Percentiles rank a stretch among this genome's conserved stretches.
Evolutionary conservation across 1,140 invertebrate genomes (phyloP).

Genomic region (Nasonia vitripennis): DNA sequence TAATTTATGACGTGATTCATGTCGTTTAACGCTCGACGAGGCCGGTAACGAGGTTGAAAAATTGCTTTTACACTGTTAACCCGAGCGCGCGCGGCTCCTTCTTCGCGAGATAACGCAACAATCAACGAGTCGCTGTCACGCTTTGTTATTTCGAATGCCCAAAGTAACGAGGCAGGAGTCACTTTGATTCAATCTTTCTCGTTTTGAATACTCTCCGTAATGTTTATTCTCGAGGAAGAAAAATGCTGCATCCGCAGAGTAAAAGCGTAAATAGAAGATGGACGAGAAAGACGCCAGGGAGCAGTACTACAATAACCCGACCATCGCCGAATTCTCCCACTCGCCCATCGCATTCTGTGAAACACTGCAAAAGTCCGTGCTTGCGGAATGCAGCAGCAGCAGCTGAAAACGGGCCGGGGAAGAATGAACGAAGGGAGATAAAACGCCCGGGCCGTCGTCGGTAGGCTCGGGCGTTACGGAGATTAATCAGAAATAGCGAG

Average conservation of each 20-base stretch:
- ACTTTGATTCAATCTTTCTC: not conserved
- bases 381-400: not conserved
- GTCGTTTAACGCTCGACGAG: not conserved
- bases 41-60: not conserved
- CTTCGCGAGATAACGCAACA: not conserved
- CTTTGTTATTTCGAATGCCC: constrained; percentile 3
- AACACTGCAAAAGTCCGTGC: constrained; percentile 29
- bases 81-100: too few species aligned
- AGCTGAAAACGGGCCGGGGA: constrained; percentile 25
- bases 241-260: not conserved
- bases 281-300: too few species aligned
- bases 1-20: not conserved
- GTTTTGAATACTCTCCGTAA: not conserved
- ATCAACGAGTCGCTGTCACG: not conserved
- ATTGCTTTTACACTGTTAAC: not conserved
- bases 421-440: constrained; percentile 40
- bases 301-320: not conserved
- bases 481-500: constrained; percentile 69
- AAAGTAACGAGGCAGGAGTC: not conserved
- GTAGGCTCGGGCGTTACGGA: constrained; percentile 43
- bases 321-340: not conserved
- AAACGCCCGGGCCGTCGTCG: constrained; percentile 15
- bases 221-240: not conserved
- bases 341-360: constrained; percentile 22
- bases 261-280: too few species aligned